Conservation (phyloP, 1,140 invertebrate species). For the Anoplolepis gracilipes region DNA sequence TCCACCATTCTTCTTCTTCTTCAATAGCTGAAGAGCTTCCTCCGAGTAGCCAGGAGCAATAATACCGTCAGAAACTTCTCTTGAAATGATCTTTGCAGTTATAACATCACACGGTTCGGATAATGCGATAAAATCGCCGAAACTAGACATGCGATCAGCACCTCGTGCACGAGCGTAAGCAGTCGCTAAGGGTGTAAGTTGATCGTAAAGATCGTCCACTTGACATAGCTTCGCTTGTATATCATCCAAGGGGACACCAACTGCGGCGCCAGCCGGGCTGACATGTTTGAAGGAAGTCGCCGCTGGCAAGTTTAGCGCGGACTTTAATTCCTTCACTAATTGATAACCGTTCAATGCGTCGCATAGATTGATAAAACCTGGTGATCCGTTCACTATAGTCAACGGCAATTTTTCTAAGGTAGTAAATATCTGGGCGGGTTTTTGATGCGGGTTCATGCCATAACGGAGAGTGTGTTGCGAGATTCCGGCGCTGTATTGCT, state of each 20-base stretch:
- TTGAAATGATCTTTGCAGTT: constrained; percentile 92
- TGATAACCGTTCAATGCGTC: constrained; percentile 99
- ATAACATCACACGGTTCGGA: constrained; percentile 96
- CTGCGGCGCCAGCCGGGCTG: constrained; percentile 97
- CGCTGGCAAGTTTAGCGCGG: constrained; percentile 93
- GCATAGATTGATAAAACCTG: constrained; percentile 98
- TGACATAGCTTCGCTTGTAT: constrained; percentile 95
- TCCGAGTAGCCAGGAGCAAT: constrained; percentile 96
- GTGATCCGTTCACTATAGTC: constrained; percentile 96
- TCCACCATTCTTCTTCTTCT: constrained; percentile 97
- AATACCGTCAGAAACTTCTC: constrained; percentile 97
- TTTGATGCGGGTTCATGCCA: constrained; percentile 99
- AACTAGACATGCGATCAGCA: constrained; percentile 99
- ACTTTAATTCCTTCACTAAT: constrained; percentile 95
- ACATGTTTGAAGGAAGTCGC: constrained; percentile 99
- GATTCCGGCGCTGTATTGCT: constrained; percentile 92
- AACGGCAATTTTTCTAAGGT: constrained; percentile 93
- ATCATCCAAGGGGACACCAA: constrained; percentile 91
- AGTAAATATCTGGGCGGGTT: constrained; percentile 97
- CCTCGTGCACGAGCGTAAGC: constrained; percentile 98
- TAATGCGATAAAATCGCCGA: constrained; percentile 98
- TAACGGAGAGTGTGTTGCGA: constrained; percentile 96
- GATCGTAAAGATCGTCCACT: constrained; percentile 93
- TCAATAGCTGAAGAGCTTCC: constrained; percentile 95
- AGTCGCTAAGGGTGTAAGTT: constrained; percentile 94